phyloP scores from a whole-genome alignment of 2,888 invertebrate species.

The Ypsolopha sequella region DNA sequence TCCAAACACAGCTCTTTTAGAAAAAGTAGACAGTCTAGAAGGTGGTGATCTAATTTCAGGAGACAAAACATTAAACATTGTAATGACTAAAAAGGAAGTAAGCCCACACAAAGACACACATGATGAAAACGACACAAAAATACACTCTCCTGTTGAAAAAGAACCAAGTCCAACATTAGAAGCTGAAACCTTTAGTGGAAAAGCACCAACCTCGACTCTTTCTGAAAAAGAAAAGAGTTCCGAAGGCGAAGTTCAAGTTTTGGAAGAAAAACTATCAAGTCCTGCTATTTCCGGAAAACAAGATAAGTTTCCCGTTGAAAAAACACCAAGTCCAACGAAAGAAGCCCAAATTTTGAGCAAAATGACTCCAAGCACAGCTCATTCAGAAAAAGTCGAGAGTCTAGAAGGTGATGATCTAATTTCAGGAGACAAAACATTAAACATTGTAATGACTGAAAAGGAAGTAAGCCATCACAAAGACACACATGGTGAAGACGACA shows the following conservation, averaged over 20 bases:
- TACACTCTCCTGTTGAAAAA: no score
- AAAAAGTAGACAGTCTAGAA: neutral
- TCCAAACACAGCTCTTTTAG: neutral
- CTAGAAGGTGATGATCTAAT: no score
- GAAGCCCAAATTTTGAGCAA: no score
- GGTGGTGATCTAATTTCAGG: neutral
- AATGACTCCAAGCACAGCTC: no score
- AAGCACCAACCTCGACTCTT: neutral
- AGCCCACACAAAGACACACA: no score
- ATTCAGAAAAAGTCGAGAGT: no score
- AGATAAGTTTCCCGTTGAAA: constrained; percentile 6
- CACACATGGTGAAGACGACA: no score
- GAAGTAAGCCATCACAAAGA: no score
- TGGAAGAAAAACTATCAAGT: constrained; percentile 5
- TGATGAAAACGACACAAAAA: no score
- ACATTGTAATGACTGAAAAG: no score
- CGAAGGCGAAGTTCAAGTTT: neutral
- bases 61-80: neutral
- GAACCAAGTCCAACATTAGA: no score
- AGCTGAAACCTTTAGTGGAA: neutral
- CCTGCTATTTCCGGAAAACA: constrained; percentile 4
- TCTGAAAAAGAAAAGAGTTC: neutral
- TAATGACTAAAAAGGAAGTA: neutral
- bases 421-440: no score
- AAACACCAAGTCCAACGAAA: constrained; percentile 4